Percentiles rank a stretch among this genome's conserved stretches.
phyloP scores from a whole-genome alignment of 2,797 vertebrate genomes.

The Pipistrellus pipistrellus region DNA sequence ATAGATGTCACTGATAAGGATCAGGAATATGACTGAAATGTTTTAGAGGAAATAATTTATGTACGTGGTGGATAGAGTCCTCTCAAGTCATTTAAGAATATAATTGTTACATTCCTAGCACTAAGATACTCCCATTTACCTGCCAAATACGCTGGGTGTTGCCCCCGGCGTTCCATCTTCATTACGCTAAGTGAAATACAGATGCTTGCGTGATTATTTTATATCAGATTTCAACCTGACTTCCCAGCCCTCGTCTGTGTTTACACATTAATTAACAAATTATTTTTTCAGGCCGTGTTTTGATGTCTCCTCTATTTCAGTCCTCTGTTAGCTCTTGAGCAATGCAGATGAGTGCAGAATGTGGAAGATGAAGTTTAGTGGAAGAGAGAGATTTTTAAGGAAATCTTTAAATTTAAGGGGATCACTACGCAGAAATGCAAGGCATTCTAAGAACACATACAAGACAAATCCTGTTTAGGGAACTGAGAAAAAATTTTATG shows the following conservation, averaged over 20 bases:
- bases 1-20: slow-evolving; percentile 18
- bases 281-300: slow-evolving; percentile 2
- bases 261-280: slow-evolving; percentile 43
- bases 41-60: slow-evolving; percentile 58
- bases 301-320: background rate
- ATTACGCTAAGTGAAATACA: background rate
- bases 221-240: background rate
- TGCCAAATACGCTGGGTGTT: slow-evolving; percentile 8
- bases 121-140: background rate
- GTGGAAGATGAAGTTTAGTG: background rate
- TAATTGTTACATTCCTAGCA: slow-evolving; percentile 48
- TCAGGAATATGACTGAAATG: slow-evolving; percentile 34
- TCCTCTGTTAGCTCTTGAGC: background rate
- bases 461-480: background rate
- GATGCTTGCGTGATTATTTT: slow-evolving; percentile 26
- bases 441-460: background rate
- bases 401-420: background rate
- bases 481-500: background rate
- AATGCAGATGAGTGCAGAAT: background rate
- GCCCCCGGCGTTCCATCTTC: background rate
- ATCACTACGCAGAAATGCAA: background rate
- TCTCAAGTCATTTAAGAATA: slow-evolving; percentile 64
- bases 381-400: slow-evolving; percentile 14
- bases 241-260: background rate
- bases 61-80: slow-evolving; percentile 40